phyloP scores from a whole-genome alignment of 1,140 invertebrate species.

The Heterodera carotae region DNA sequence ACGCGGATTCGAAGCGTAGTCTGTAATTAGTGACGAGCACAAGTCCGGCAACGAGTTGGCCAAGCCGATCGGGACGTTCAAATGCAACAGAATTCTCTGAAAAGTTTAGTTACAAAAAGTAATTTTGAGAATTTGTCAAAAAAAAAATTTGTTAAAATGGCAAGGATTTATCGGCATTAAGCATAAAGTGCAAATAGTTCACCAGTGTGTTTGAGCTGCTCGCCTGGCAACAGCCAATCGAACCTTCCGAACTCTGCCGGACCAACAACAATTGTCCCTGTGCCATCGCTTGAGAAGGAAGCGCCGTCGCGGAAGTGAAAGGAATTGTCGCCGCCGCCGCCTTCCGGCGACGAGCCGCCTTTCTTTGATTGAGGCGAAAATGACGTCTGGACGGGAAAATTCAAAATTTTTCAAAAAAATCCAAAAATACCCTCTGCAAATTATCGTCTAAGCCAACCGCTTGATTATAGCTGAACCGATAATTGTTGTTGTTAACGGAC shows the following conservation, averaged over 20 bases:
- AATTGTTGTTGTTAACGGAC: constrained; percentile 6
- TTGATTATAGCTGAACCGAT: constrained; percentile 30
- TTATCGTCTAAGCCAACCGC: constrained; percentile 17
- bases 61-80: constrained; percentile 3
- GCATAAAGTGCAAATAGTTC: background rate
- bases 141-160: background rate
- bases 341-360: background rate
- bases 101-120: constrained; percentile 24
- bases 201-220: constrained; percentile 52
- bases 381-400: background rate
- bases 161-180: no score
- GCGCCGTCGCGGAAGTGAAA: background rate
- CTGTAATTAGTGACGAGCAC: constrained; percentile 58
- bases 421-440: constrained; percentile 1
- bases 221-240: constrained; percentile 48
- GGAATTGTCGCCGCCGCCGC: background rate
- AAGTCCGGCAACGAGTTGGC: constrained; percentile 30
- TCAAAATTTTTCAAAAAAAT: background rate
- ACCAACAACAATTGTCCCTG: background rate
- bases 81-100: constrained; percentile 43
- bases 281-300: background rate
- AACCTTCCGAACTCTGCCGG: constrained; percentile 1
- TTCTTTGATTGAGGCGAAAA: background rate
- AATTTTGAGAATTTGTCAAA: background rate
- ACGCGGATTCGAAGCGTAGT: constrained; percentile 46